Conservation (phyloP, 2,797 vertebrate genomes). For the Eospalax fontanierii region DNA sequence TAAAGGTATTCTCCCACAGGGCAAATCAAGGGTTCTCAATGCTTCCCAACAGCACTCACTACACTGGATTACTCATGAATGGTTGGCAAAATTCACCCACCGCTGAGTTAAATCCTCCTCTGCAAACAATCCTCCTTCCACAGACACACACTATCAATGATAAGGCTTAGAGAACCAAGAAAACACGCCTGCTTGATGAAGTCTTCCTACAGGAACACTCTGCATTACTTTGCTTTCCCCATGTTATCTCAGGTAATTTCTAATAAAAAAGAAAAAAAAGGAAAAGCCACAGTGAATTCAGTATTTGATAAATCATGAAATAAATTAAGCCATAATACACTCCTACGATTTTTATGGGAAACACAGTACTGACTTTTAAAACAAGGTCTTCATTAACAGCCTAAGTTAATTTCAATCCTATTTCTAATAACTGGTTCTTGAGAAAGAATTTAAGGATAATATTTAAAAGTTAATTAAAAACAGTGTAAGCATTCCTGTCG, state of each 20-base stretch:
- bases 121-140: neutral
- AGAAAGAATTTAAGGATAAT: constrained; percentile 79
- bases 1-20: constrained; percentile 18
- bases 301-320: constrained; percentile 55
- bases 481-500: constrained; percentile 87
- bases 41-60: neutral
- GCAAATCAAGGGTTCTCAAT: constrained; percentile 15
- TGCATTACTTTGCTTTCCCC: neutral
- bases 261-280: neutral
- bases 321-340: constrained; percentile 61
- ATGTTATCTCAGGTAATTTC: neutral
- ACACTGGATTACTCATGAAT: constrained; percentile 27
- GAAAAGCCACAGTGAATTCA: constrained; percentile 48
- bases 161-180: neutral
- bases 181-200: neutral
- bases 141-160: neutral
- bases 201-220: neutral
- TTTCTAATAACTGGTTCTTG: constrained; percentile 77
- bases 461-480: constrained; percentile 89
- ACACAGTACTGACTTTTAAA: constrained; percentile 66
- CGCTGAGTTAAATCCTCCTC: neutral
- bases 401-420: constrained; percentile 61
- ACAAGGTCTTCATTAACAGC: constrained; percentile 60
- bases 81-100: neutral
- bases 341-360: constrained; percentile 58